Evolutionary conservation across 2,797 vertebrate genomes (phyloP).

Genomic region (Pseudopleuronectes americanus): DNA sequence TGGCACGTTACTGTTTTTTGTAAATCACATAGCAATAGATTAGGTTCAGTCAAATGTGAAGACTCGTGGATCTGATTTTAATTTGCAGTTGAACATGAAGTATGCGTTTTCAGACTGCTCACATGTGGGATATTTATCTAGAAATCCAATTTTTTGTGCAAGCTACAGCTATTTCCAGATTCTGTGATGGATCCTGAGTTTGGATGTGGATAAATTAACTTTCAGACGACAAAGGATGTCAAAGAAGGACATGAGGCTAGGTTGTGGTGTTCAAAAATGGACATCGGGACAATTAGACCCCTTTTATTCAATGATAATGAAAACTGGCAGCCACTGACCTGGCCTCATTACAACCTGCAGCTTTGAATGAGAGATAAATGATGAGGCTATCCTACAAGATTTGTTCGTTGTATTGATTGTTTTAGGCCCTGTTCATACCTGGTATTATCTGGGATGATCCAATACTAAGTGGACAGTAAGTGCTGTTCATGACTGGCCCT

Average conservation of each 20-base stretch:
- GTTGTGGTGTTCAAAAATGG: slow-evolving; percentile 23
- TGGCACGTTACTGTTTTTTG: slow-evolving; percentile 49
- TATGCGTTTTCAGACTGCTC: background rate
- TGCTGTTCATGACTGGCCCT: background rate
- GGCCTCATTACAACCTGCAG: slow-evolving; percentile 23
- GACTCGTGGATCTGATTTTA: slow-evolving; percentile 42
- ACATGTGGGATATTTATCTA: slow-evolving; percentile 23
- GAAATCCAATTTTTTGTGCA: slow-evolving; percentile 30
- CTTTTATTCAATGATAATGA: slow-evolving; percentile 19
- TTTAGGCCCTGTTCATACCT: background rate
- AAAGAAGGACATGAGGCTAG: slow-evolving; percentile 12
- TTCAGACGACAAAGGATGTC: slow-evolving; percentile 17
- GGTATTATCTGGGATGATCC: background rate
- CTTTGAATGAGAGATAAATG: slow-evolving; percentile 27
- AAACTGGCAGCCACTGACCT: slow-evolving; percentile 30
- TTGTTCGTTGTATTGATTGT: background rate
- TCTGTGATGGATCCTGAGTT: slow-evolving; percentile 16
- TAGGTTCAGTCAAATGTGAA: slow-evolving; percentile 49
- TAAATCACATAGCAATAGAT: slow-evolving; percentile 42
- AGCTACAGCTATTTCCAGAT: slow-evolving; percentile 23
- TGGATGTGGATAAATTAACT: slow-evolving; percentile 28
- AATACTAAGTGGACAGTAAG: background rate
- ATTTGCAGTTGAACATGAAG: slow-evolving; percentile 35
- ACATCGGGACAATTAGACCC: slow-evolving; percentile 19
- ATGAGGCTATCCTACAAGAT: slow-evolving; percentile 1